Conservation (phyloP, 2,113 vertebrate species). For the Taxidea taxus region DNA sequence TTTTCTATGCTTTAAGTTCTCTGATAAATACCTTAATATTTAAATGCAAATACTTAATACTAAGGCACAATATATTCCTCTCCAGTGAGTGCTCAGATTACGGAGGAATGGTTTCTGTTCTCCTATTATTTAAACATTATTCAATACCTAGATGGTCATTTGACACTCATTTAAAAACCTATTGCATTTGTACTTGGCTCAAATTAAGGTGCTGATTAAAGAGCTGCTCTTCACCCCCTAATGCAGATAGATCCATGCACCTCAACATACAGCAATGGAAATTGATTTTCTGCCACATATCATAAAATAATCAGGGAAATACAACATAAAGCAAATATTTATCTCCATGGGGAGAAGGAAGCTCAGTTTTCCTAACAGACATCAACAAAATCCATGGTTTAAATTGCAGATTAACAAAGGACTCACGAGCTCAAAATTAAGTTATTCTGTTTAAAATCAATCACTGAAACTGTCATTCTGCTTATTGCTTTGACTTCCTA, state of each 20-base stretch:
- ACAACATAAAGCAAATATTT: conserved; percentile 68
- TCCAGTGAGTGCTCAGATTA: not conserved
- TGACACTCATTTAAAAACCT: conserved; percentile 27
- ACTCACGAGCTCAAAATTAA: conserved; percentile 68
- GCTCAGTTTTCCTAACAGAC: conserved; percentile 56
- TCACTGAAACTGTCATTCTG: conserved; percentile 56
- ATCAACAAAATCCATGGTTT: conserved; percentile 62
- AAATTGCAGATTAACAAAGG: conserved; percentile 71
- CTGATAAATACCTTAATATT: not conserved
- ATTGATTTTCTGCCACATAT: conserved; percentile 47
- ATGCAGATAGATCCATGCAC: not conserved
- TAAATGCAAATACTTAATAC: not conserved
- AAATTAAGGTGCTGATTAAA: not conserved
- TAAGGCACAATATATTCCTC: not conserved
- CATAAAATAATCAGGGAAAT: conserved; percentile 56
- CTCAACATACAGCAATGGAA: conserved; percentile 18
- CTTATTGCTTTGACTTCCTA: conserved; percentile 66
- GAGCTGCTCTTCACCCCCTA: not conserved
- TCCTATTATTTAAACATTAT: conserved; percentile 38
- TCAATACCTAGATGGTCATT: not conserved
- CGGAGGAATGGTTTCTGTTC: conserved; percentile 42
- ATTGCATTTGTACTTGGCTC: not conserved
- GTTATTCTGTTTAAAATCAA: conserved; percentile 75
- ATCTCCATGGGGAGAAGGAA: conserved; percentile 39
- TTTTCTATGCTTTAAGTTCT: not conserved